Evolutionary conservation across 1,140 invertebrate species (phyloP).

Genomic region (Eciton burchellii): DNA sequence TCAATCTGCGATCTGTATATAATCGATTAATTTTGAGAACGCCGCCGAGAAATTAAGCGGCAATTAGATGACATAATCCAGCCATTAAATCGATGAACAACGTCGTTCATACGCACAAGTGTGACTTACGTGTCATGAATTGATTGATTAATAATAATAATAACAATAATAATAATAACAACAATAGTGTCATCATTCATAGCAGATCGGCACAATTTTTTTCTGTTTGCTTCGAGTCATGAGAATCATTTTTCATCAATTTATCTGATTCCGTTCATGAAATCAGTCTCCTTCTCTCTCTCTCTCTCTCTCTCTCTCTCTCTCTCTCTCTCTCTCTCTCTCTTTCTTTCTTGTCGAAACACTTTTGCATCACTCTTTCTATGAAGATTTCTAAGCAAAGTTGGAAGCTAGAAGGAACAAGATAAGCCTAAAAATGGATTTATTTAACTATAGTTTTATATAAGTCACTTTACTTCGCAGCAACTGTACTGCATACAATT

Average conservation of each 20-base stretch:
- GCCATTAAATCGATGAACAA: conserved; percentile 66
- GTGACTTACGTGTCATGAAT: conserved; percentile 62
- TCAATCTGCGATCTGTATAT: conserved; percentile 60
- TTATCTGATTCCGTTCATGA: neutral
- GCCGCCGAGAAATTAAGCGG: conserved; percentile 65
- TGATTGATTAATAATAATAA: conserved; percentile 69
- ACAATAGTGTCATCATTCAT: too few relatives aligned
- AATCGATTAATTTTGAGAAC: conserved; percentile 67
- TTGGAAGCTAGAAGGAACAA: too few relatives aligned
- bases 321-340: too few relatives aligned
- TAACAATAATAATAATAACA: too few relatives aligned
- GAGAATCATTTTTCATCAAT: neutral
- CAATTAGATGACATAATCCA: conserved; percentile 71
- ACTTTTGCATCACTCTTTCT: too few relatives aligned
- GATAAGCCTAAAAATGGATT: too few relatives aligned
- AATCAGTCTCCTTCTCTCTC: neutral
- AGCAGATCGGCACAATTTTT: neutral
- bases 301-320: too few relatives aligned
- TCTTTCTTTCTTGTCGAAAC: too few relatives aligned
- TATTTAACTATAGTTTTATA: too few relatives aligned
- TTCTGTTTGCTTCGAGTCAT: neutral
- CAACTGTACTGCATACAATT: too few relatives aligned
- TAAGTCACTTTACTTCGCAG: too few relatives aligned
- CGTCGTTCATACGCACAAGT: conserved; percentile 19
- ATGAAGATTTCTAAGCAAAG: too few relatives aligned